Percentiles rank a stretch among this genome's conserved stretches.
These are phyloP conservation scores for Sitodiplosis mosellana DNA, from an alignment of 1,140 invertebrate species.

Conservation along the genomic window DNA sequence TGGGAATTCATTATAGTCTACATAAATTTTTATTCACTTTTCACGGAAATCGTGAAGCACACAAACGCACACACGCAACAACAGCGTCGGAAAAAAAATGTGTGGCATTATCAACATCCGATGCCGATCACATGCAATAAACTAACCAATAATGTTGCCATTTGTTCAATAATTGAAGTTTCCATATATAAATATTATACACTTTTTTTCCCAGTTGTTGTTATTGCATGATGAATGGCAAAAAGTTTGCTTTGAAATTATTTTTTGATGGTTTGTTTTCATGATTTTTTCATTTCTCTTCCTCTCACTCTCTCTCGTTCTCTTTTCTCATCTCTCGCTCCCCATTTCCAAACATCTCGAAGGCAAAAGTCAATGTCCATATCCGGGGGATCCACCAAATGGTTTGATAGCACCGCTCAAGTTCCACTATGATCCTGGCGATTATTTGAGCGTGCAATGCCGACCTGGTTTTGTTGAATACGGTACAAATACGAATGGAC, in stretches of 20 bases:
- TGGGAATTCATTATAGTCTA: neutral
- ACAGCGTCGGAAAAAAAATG: neutral
- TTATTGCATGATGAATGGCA: too few species aligned
- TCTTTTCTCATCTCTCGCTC: too few species aligned
- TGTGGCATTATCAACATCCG: too few species aligned
- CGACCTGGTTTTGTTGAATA: constrained; percentile 39
- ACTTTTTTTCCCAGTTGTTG: too few species aligned
- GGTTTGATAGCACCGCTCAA: constrained; percentile 52
- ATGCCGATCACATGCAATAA: too few species aligned
- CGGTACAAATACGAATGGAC: constrained; percentile 13
- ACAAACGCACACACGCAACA: too few species aligned
- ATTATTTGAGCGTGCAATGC: constrained; percentile 52
- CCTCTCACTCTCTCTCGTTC: neutral
- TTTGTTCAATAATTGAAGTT: too few species aligned
- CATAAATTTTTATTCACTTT: neutral
- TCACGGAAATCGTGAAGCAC: neutral
- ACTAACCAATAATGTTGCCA: too few species aligned
- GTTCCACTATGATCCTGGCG: constrained; percentile 56
- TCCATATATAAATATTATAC: too few species aligned
- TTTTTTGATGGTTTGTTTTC: too few species aligned
- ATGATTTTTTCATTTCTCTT: too few species aligned
- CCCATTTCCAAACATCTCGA: too few species aligned
- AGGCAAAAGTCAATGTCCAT: constrained; percentile 58
- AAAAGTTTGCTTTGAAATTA: neutral
- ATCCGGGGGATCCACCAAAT: constrained; percentile 51